phyloP scores from a whole-genome alignment of 2,113 vertebrate species.

The Rhegmatorhina hoffmannsi region DNA sequence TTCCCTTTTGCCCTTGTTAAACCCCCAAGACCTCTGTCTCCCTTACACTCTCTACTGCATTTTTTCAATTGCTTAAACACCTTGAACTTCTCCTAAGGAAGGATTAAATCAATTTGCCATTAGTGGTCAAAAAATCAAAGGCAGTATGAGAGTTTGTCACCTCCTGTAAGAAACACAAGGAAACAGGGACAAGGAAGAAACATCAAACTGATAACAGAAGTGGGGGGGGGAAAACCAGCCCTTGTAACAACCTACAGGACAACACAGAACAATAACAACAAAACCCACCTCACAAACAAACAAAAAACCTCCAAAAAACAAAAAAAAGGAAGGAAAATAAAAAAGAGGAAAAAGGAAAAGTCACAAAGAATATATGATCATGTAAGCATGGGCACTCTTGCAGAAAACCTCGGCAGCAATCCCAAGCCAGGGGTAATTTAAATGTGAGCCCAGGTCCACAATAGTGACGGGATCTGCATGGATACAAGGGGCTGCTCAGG shows the following conservation, averaged over 20 bases:
- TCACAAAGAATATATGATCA: slow-evolving; percentile 80
- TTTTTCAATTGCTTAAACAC: background rate
- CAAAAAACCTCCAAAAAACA: too few relatives aligned
- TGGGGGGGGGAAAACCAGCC: background rate
- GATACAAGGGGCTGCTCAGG: slow-evolving; percentile 78
- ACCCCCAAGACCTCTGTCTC: background rate
- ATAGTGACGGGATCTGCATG: slow-evolving; percentile 65
- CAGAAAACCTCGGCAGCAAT: slow-evolving; percentile 94
- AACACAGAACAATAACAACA: background rate
- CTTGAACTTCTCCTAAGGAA: background rate
- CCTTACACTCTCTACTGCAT: background rate
- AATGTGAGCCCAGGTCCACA: slow-evolving; percentile 81
- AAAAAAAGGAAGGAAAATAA: slow-evolving; percentile 23
- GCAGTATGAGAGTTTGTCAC: slow-evolving; percentile 7
- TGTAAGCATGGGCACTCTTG: slow-evolving; percentile 91
- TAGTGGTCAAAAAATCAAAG: slow-evolving; percentile 24
- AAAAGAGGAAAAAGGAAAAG: slow-evolving; percentile 66
- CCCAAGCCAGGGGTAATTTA: slow-evolving; percentile 87
- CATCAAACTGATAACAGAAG: slow-evolving; percentile 69
- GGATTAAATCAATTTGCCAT: slow-evolving; percentile 49
- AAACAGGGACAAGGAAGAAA: slow-evolving; percentile 68
- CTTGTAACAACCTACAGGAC: slow-evolving; percentile 68
- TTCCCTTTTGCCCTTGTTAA: slow-evolving; percentile 11
- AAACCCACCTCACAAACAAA: too few relatives aligned
- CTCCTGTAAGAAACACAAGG: slow-evolving; percentile 35